These are phyloP conservation scores for Danio choprae DNA, from an alignment of 2,797 vertebrate genomes.

Conservation along the genomic window DNA sequence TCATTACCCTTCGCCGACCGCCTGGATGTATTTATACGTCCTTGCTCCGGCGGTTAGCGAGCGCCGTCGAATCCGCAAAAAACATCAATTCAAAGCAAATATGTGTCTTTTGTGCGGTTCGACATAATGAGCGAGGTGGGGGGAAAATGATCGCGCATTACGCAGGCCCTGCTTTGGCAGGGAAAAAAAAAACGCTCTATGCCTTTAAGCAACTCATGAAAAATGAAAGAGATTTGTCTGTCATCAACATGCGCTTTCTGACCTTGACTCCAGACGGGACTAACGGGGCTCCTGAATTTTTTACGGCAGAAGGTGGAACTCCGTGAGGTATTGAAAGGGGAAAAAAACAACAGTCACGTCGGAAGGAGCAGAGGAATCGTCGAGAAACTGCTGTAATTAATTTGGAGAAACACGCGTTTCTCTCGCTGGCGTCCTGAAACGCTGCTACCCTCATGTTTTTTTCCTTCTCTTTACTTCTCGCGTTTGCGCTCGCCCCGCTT, in stretches of 20 bases:
- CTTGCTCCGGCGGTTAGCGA: constrained; percentile 54
- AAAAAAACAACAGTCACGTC: constrained; percentile 63
- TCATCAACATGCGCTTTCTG: constrained; percentile 66
- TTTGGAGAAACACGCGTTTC: constrained; percentile 54
- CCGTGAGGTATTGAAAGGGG: constrained; percentile 63
- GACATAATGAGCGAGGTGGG: constrained; percentile 67
- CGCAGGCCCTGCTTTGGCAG: constrained; percentile 62
- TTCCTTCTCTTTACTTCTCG: constrained; percentile 26
- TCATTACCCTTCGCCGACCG: constrained; percentile 44
- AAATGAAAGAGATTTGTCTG: constrained; percentile 73
- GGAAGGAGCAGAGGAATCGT: constrained; percentile 40
- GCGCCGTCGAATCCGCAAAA: constrained; percentile 50
- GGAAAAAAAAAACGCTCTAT: constrained; percentile 55
- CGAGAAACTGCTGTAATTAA: constrained; percentile 62
- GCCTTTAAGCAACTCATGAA: constrained; percentile 75
- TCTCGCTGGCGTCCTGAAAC: constrained; percentile 25
- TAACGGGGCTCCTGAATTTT: constrained; percentile 68
- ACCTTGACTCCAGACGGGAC: constrained; percentile 72
- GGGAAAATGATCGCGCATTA: constrained; percentile 63
- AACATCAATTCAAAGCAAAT: constrained; percentile 66
- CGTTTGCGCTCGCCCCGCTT: constrained; percentile 26
- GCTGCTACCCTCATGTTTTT: constrained; percentile 42
- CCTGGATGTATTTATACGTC: constrained; percentile 56
- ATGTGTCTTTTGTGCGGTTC: constrained; percentile 60
- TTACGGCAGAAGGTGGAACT: constrained; percentile 68